Evolutionary conservation across 1,140 invertebrate genomes (phyloP), one percentile per base, ranked within the genome.

Genomic region (Drosophila grimshawi): DNA sequence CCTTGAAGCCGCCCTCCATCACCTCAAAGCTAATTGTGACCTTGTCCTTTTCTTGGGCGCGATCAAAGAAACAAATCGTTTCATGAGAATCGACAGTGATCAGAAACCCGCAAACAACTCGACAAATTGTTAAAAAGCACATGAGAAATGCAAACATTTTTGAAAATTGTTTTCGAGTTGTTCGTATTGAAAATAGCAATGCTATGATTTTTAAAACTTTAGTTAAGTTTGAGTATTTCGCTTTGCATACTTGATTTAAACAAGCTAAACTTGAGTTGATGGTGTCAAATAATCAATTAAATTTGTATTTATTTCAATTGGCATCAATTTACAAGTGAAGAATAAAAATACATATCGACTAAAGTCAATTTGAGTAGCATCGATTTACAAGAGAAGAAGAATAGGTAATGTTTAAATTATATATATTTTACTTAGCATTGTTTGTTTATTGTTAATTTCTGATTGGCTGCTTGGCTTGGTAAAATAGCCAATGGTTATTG

Each of bases 1-100:
- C 85, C 59, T 76, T 85, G 52, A 89, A 89, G 46, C 85, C 85
- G 5, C 85, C 85, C 2, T 89, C 85, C 86, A 89, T 90, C 3
- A 89, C 85, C 71, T 89, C 85, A 30, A 81, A 89, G 30, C 52
- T 70, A 5, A 90, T 61, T 32, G 78, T 76, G 5, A 89, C 49
- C 64, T 71, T 76, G 5, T 89, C 78, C 8, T 49, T 33, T 19
- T 27, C 46, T 5, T 49, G 11, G 0, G 75, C 85, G 1, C 29
- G 37, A 11, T 89, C 81, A 41, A 59, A 76, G 35, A 90, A 89
- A 43, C 85, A 89, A 37, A n/a, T 35, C 1, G 19, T 53, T 7
- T 90, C 85, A 7, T 90, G 86, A 41, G 85, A 78, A 45, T 89
- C 85, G 8, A 89, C 49, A 2, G 85, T 89, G 5, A 89, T 53